Percentiles rank a stretch among this genome's conserved stretches.
These are phyloP conservation scores for Agelastica alni DNA, from an alignment of 2,888 invertebrate genomes.

Conservation along the genomic window DNA sequence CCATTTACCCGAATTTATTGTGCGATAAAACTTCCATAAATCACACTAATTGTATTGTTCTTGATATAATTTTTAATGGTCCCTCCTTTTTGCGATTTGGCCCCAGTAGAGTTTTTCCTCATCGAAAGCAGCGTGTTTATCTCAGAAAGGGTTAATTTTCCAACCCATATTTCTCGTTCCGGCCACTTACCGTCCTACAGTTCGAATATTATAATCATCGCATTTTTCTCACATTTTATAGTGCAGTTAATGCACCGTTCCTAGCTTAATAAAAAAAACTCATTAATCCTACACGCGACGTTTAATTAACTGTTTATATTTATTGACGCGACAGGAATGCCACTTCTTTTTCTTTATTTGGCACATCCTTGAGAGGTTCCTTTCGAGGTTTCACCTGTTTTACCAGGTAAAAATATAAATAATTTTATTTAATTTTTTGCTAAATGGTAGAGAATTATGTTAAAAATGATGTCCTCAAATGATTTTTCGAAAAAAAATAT, in stretches of 20 bases:
- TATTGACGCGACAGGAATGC: no score
- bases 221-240: slow-evolving; percentile 11
- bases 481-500: no score
- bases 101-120: slow-evolving; percentile 26
- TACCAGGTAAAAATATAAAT: no score
- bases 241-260: slow-evolving; percentile 17
- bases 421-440: no score
- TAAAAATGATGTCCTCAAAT: no score
- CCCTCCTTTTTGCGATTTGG: slow-evolving; percentile 38
- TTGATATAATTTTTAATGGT: slow-evolving; percentile 35
- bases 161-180: slow-evolving; percentile 37
- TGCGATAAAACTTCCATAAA: slow-evolving; percentile 45
- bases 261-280: no score
- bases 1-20: slow-evolving; percentile 30
- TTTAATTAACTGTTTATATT: no score
- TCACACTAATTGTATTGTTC: slow-evolving; percentile 41
- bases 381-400: no score
- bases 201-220: slow-evolving; percentile 10
- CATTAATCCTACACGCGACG: neutral
- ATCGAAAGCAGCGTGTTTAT: slow-evolving; percentile 32
- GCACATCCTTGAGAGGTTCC: no score
- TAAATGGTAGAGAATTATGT: no score
- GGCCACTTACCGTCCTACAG: slow-evolving; percentile 38
- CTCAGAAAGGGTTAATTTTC: slow-evolving; percentile 43
- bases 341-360: no score